Evolutionary conservation across 2,113 vertebrate species (phyloP).

Genomic region (Cathartes aura): DNA sequence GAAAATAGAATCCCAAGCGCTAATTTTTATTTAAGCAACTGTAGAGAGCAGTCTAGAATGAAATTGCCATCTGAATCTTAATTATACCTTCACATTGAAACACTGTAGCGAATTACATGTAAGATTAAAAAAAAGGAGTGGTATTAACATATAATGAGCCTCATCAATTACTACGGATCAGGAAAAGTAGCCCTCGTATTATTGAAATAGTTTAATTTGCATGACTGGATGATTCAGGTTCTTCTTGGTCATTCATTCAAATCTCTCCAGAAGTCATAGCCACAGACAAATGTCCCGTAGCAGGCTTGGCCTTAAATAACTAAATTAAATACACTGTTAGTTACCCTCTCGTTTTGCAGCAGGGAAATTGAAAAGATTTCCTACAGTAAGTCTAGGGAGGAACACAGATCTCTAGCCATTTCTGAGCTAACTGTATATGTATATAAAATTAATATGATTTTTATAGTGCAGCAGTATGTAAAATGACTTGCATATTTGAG

Average conservation of each 20-base stretch:
- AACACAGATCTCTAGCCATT: neutral
- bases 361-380: neutral
- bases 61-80: conserved; percentile 65
- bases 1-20: conserved; percentile 18
- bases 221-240: conserved; percentile 50
- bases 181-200: conserved; percentile 53
- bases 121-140: conserved; percentile 57
- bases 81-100: conserved; percentile 61
- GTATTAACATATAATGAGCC: conserved; percentile 68
- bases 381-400: neutral
- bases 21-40: conserved; percentile 60
- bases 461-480: neutral
- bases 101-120: conserved; percentile 27
- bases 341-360: neutral
- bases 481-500: neutral
- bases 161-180: conserved; percentile 68
- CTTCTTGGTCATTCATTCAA: conserved; percentile 54
- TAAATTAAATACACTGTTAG: conserved; percentile 22
- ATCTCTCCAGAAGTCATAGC: conserved; percentile 11
- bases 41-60: conserved; percentile 51
- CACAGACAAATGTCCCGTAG: neutral
- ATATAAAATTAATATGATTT: neutral
- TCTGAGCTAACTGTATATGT: neutral
- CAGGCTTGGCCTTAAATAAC: conserved; percentile 9
- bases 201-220: conserved; percentile 64